phyloP scores from a whole-genome alignment of 1,140 invertebrate genomes.

The Drosophila mauritiana region DNA sequence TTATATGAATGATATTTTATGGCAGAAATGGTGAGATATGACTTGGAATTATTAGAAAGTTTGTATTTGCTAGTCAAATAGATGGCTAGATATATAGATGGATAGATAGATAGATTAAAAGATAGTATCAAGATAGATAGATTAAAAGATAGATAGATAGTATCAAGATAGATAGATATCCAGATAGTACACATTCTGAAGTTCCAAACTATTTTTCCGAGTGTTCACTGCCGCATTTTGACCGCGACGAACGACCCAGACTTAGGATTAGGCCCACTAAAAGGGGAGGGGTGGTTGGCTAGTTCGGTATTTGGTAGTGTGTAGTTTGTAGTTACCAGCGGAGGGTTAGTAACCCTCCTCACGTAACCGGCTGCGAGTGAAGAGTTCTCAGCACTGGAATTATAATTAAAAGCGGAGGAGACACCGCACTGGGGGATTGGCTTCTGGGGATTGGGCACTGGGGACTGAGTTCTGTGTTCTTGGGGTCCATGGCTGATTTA shows the following conservation, averaged over 20 bases:
- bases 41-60: too few relatives aligned
- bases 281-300: slow-evolving; percentile 17
- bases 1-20: too few relatives aligned
- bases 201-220: slow-evolving; percentile 1
- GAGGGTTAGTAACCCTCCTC: slow-evolving; percentile 42
- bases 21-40: neutral
- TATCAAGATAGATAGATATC: neutral
- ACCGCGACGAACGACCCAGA: slow-evolving; percentile 71
- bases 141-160: too few relatives aligned
- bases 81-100: too few relatives aligned
- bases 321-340: slow-evolving; percentile 1
- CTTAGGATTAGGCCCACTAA: slow-evolving; percentile 20
- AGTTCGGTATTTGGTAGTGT: neutral
- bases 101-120: too few relatives aligned
- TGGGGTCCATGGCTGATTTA: slow-evolving; percentile 67
- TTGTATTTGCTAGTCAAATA: too few relatives aligned
- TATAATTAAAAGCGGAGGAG: slow-evolving; percentile 80
- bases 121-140: too few relatives aligned
- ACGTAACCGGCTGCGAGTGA: slow-evolving; percentile 44
- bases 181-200: too few relatives aligned
- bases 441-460: neutral
- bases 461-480: neutral
- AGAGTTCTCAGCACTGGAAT: slow-evolving; percentile 73
- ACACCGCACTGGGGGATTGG: slow-evolving; percentile 24
- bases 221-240: slow-evolving; percentile 46